These are phyloP conservation scores for Peucedramus taeniatus DNA, from an alignment of 2,113 vertebrate species.

Conservation along the genomic window DNA sequence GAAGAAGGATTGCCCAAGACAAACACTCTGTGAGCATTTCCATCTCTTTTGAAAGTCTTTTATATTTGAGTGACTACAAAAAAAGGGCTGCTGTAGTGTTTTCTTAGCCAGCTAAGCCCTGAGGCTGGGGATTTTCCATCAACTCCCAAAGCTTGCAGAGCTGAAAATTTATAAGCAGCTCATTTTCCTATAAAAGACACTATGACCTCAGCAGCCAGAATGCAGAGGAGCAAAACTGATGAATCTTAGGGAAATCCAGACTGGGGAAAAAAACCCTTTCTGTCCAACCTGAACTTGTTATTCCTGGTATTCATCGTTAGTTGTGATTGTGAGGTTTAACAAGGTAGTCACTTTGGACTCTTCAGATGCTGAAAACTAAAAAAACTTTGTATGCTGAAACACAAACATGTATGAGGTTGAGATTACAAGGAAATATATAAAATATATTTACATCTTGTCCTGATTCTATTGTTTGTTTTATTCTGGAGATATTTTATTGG, in stretches of 20 bases:
- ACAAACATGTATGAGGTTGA: neutral
- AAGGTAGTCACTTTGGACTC: neutral
- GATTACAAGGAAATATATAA: neutral
- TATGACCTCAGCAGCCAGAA: neutral
- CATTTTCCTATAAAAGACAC: neutral
- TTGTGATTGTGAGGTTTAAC: neutral
- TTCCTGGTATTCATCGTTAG: neutral
- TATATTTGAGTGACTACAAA: neutral
- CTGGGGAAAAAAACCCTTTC: neutral
- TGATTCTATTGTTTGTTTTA: neutral
- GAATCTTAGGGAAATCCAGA: neutral
- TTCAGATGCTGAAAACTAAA: neutral
- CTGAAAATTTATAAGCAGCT: neutral
- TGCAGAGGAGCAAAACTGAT: neutral
- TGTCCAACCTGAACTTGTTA: neutral
- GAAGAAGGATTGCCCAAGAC: neutral
- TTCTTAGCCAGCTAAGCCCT: neutral
- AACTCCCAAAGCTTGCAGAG: neutral
- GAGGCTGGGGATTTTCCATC: neutral
- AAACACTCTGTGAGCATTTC: neutral
- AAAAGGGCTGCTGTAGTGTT: neutral
- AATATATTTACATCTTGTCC: neutral
- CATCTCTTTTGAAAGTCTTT: neutral
- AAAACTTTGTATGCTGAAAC: neutral
- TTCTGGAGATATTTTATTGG: neutral